phyloP scores from a whole-genome alignment of 2,113 vertebrate genomes.

The Pipra filicauda region DNA sequence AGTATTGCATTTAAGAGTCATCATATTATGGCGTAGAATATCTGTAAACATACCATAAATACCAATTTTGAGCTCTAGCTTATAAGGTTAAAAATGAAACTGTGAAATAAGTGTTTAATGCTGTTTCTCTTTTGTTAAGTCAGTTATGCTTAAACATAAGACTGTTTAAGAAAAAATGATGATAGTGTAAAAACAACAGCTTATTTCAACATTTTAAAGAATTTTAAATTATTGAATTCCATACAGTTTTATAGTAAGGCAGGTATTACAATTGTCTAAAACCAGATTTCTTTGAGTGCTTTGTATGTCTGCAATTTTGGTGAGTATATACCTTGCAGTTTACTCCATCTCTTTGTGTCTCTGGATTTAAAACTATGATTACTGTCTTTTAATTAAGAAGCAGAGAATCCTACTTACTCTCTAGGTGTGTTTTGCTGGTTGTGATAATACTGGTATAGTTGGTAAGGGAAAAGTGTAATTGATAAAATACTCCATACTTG shows the following conservation, averaged over 20 bases:
- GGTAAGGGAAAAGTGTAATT: neutral
- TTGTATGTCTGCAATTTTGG: neutral
- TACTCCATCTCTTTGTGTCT: neutral
- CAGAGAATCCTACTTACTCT: neutral
- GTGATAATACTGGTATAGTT: neutral
- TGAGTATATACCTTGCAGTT: neutral
- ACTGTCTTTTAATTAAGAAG: neutral
- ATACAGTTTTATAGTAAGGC: neutral
- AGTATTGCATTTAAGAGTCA: neutral
- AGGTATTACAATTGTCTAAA: neutral
- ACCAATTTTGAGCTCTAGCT: neutral
- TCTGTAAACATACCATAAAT: neutral
- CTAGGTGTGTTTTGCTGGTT: neutral
- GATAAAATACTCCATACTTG: constrained; percentile 7
- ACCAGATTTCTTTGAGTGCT: neutral
- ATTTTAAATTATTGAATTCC: neutral
- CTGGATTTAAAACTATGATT: neutral
- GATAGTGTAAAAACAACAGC: neutral
- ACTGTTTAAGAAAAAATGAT: neutral
- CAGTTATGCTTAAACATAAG: neutral
- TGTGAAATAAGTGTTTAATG: neutral
- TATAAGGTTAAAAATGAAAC: neutral
- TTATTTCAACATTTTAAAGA: neutral
- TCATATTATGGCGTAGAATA: neutral
- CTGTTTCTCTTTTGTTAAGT: neutral